Base-by-base conservation (phyloP, 2,113 vertebrate genomes). In the Melanerpes formicivorus region DNA sequence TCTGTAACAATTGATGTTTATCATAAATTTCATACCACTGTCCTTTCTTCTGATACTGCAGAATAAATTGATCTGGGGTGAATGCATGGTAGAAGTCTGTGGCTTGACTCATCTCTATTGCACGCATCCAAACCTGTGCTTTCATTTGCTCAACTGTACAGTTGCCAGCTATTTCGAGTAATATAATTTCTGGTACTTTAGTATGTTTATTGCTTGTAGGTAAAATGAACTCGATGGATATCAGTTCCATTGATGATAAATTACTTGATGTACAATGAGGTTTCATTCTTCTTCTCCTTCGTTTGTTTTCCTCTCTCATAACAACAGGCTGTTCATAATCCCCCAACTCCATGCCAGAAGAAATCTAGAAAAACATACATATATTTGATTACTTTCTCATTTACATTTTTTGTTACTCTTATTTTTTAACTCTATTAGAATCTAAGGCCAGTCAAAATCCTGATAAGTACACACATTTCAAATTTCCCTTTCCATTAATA, bases 11-110 rank as follows among this genome's bases (percentile, higher is more conserved):
- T 89, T 99, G 99, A 96, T 99, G 98, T 88, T 98, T 98, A 95
- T 99, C 99, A 14, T 99, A 99, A 95, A 99, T 99, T 97, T 99
- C 99, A 67, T 99, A 99, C 98, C 98, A 98, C 3, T 98, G 99
- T 14, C 99, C 99, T 90, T 99, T 99, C 96, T 99, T 99, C 96
- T 99, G 98, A 96, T 99, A 99, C 60, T 99, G 98, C 72, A 99
- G 98, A 78, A 98, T 98, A 96, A 99, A 99, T 29, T 99, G 98
- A 90, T 99, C 99, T 0, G 99, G 99, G 10, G 98, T 98, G 46
- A 98, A 97, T 1, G 98, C 90, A 84, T 98, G 98, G 94, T 99
- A 99, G 97, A 99, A 99, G 79, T 99, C 99, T 0, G 98, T 97
- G 21, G 96, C 97, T 55, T 97, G 95, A 69, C 98, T 99, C 2